Evolutionary conservation across 2,113 vertebrate species (phyloP), one percentile per base, ranked within the genome.

Genomic region (Pelusios castaneus): DNA sequence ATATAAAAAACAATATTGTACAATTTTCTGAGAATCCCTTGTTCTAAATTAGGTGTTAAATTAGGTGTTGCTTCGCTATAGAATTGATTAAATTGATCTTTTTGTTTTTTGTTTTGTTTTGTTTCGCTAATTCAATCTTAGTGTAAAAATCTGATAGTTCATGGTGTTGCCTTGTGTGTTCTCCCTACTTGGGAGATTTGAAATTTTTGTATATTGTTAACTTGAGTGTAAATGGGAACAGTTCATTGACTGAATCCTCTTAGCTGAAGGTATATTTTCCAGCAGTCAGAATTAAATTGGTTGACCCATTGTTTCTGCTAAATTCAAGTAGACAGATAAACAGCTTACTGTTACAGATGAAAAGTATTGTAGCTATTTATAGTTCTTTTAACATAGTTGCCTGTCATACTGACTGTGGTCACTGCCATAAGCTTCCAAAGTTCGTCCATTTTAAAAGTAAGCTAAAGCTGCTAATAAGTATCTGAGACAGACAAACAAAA

Each of bases 401-500:
- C 52, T 43, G 21, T 55, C 25, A 49, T n/a, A n/a, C n/a, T n/a
- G 31, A 47, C 38, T 29, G 31, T 52, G 25, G 52, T 80, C 43
- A 38, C 24, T 41, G 27, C 55, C 51, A 63, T 89, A 78, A 87
- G 90, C 91, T 89, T 4, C 1, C 16, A 5, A n/a, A n/a, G 85
- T 92, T 78, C 81, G 95, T 89, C 76, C 87, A 79, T 95, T 80
- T 94, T 91, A 93, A 94, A 89, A 87, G 88, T 95, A 94, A 70
- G 90, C 47, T 94, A 96, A 95, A 97, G 95, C 97, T 90, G 93
- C 94, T 96, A 94, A 92, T 96, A 93, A 92, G 87, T 91, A 93
- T 95, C 90, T 94, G 94, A 95, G 94, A 96, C 95, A 96, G 97
- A 91, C 95, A 87, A 96, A 96, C 97, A 96, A 98, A 98, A 98